Conservation (phyloP, 1,140 invertebrate species). For the Pseudomyrmex flavicornis region DNA sequence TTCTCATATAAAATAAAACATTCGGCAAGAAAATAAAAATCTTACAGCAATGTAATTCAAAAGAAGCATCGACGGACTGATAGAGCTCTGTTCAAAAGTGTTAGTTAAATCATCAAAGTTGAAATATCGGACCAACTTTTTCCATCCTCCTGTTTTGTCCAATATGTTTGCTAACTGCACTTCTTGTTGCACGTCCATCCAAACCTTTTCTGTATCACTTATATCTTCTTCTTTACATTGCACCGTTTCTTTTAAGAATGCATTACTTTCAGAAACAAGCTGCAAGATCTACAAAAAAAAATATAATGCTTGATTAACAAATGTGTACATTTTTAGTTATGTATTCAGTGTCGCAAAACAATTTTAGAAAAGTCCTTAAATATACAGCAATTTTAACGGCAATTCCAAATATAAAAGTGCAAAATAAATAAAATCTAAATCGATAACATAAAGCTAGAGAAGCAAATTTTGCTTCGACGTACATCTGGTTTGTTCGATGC, state of each 20-base stretch:
- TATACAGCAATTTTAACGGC: too few relatives aligned
- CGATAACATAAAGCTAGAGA: background rate
- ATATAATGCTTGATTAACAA: background rate
- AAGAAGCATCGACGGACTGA: constrained; percentile 70
- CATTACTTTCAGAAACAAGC: constrained; percentile 49
- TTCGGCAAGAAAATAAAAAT: constrained; percentile 12
- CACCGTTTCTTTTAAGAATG: background rate
- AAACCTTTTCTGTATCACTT: constrained; percentile 56
- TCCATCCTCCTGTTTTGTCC: constrained; percentile 80
- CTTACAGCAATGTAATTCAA: constrained; percentile 74
- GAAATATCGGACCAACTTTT: constrained; percentile 77
- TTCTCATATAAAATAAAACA: background rate
- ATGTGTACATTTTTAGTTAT: background rate
- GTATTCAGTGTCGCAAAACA: too few relatives aligned
- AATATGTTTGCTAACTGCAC: constrained; percentile 74
- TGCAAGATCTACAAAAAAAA: constrained; percentile 70
- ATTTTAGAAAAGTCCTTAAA: too few relatives aligned
- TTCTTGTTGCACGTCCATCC: constrained; percentile 66
- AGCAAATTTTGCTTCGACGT: constrained; percentile 2
- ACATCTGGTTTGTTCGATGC: constrained; percentile 80
- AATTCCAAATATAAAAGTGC: too few relatives aligned
- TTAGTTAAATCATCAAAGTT: constrained; percentile 77
- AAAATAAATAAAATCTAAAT: background rate
- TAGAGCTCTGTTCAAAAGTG: constrained; percentile 63
- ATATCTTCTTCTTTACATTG: constrained; percentile 66